Evolutionary conservation across 2,888 invertebrate genomes (phyloP), one percentile per base, ranked within the genome.

Genomic region (Rhodophaea formosa): DNA sequence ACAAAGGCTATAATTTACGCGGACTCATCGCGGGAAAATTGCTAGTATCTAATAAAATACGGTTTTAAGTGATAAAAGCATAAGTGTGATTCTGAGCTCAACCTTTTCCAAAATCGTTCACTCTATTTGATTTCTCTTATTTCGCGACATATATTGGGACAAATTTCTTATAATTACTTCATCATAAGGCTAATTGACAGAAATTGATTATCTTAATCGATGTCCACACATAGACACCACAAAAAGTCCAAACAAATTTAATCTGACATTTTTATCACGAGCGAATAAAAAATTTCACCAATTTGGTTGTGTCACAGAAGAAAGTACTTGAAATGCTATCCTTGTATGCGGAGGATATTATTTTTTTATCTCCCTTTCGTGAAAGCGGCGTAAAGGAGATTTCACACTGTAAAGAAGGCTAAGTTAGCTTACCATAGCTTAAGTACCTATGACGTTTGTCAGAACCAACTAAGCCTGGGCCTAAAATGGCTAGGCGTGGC

Each of bases 341-440:
- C 53, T 17, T 23, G n/a, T 45, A 12, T 68, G 70, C 65, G 53
- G 61, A 61, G 67, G 65, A 69, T 71, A 74, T 82, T 75, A 81
- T 72, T 71, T 59, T 72, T 70, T 77, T 82, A 83, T 83, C 80
- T 77, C 64, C 60, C 65, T 62, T 61, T 59, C 60, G 80, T 75
- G 86, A 88, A 88, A 87, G 86, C 73, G 58, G 46, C 51, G 56
- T 60, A 39, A 39, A 39, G 39, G 6, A 39, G 12, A 39, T 10
- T 39, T 39, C 39, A 39, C 12, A 39, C 12, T 6, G 12, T n/a
- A 3, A 5, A 39, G 1, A 10, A 8, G 12, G 39, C 39, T 39
- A 39, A 39, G 1, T 39, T n/a, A 39, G n/a, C 8, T 5, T n/a
- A 6, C 32, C 5, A 5, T 23, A 32, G 32, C 32, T 32, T 10